These are phyloP conservation scores for Himantopus leucocephalus DNA, from an alignment of 2,113 vertebrate species.

Conservation along the genomic window DNA sequence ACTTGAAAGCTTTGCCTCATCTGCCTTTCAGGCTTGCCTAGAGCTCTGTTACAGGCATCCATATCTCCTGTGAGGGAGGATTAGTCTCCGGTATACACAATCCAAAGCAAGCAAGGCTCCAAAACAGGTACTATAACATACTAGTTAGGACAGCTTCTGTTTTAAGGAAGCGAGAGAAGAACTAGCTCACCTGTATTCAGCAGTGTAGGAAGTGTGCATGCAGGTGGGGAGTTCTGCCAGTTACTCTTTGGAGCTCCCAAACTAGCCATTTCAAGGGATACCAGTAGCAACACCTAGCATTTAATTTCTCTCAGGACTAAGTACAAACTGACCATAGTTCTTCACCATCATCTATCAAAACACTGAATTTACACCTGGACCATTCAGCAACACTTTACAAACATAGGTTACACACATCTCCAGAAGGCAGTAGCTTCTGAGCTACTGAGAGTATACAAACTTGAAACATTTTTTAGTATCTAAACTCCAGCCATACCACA, in stretches of 20 bases:
- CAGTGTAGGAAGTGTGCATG: fast-evolving
- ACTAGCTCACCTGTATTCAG: fast-evolving
- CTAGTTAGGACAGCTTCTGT: not conserved
- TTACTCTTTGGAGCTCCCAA: not conserved
- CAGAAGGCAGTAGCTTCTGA: not conserved
- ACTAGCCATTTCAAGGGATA: fast-evolving
- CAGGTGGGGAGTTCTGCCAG: fast-evolving
- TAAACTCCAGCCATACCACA: not conserved
- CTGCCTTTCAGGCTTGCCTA: not conserved
- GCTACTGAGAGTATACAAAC: fast-evolving
- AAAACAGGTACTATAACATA: not conserved
- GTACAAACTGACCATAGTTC: fast-evolving
- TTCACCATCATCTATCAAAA: not conserved
- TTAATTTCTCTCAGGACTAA: not conserved
- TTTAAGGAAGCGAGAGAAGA: not conserved
- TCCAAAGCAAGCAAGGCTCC: fast-evolving
- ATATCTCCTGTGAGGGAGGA: fast-evolving
- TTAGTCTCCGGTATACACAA: fast-evolving
- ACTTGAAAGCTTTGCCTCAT: not conserved
- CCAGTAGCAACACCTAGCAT: fast-evolving
- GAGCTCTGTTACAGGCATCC: not conserved
- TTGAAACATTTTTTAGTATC: fast-evolving
- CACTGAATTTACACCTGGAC: fast-evolving
- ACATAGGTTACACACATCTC: fast-evolving
- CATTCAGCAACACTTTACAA: not conserved